Percentiles rank a stretch among this genome's conserved stretches.
phyloP scores from a whole-genome alignment of 2,888 invertebrate species.

The Carabus problematicus region DNA sequence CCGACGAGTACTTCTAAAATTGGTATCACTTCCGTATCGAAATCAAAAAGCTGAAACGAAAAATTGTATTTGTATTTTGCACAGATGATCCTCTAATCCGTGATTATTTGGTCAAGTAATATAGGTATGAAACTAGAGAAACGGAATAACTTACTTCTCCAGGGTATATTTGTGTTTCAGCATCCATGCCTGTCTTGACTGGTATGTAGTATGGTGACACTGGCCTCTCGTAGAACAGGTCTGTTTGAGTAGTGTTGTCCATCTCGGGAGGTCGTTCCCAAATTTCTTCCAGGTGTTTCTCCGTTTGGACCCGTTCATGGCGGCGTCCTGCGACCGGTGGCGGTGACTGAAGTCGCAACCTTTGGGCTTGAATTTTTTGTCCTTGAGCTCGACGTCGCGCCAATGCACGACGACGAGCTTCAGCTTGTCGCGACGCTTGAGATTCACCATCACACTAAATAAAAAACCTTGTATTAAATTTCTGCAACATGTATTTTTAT shows the following conservation, averaged over 20 bases:
- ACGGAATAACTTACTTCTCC: conserved; percentile 73
- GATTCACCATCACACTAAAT: conserved; percentile 62
- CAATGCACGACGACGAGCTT: conserved; percentile 75
- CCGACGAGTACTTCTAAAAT: conserved; percentile 89
- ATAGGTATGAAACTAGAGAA: background rate
- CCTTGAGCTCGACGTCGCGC: conserved; percentile 74
- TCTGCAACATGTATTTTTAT: too few species aligned
- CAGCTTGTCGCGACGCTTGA: conserved; percentile 65
- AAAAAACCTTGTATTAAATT: conserved; percentile 13
- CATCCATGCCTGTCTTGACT: conserved; percentile 81
- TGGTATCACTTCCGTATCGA: conserved; percentile 89
- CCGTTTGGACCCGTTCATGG: conserved; percentile 90
- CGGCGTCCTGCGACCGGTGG: conserved; percentile 83
- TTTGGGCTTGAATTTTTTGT: conserved; percentile 61
- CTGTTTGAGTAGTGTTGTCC: conserved; percentile 86
- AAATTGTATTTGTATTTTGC: conserved; percentile 13
- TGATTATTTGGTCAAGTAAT: conserved; percentile 20
- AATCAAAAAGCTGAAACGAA: conserved; percentile 79
- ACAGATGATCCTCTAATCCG: background rate
- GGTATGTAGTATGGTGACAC: conserved; percentile 80
- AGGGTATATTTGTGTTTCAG: conserved; percentile 84
- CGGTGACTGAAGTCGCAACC: conserved; percentile 70
- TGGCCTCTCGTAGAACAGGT: conserved; percentile 84
- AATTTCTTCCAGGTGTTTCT: conserved; percentile 85
- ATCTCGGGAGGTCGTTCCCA: conserved; percentile 77